Evolutionary conservation across 2,113 vertebrate genomes (phyloP).

Genomic region (Pyxicephalus adspersus): DNA sequence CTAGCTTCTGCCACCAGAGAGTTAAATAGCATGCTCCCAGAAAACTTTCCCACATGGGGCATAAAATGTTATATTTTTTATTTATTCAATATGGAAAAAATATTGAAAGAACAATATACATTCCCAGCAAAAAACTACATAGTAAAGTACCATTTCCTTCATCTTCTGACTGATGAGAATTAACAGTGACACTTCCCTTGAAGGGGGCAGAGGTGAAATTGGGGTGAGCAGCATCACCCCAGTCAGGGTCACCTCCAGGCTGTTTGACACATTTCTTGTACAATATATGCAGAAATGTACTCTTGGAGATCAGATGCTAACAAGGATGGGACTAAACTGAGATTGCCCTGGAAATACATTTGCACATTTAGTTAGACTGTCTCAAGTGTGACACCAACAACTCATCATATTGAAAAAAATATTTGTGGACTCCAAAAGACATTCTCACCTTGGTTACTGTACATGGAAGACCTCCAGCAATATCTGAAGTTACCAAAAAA

Average conservation of each 20-base stretch:
- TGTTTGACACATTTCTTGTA: conserved; percentile 5
- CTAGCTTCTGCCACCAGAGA: too few relatives aligned
- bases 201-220: not conserved
- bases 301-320: not conserved
- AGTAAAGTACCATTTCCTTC: too few relatives aligned
- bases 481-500: not conserved
- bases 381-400: too few relatives aligned
- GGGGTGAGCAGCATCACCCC: not conserved
- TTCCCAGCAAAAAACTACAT: too few relatives aligned
- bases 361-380: conserved; percentile 27
- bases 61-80: too few relatives aligned
- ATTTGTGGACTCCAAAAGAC: not conserved
- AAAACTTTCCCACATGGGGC: too few relatives aligned
- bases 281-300: not conserved
- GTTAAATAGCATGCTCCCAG: too few relatives aligned
- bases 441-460: not conserved
- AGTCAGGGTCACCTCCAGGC: not conserved
- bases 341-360: not conserved
- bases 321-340: not conserved
- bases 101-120: too few relatives aligned
- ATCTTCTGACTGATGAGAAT: too few relatives aligned
- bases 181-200: not conserved
- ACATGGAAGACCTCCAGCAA: not conserved
- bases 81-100: too few relatives aligned
- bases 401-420: not conserved